Percentiles rank a stretch among this genome's conserved stretches.
Conservation (phyloP, 2,888 invertebrate species). For the Ctena decussata region DNA sequence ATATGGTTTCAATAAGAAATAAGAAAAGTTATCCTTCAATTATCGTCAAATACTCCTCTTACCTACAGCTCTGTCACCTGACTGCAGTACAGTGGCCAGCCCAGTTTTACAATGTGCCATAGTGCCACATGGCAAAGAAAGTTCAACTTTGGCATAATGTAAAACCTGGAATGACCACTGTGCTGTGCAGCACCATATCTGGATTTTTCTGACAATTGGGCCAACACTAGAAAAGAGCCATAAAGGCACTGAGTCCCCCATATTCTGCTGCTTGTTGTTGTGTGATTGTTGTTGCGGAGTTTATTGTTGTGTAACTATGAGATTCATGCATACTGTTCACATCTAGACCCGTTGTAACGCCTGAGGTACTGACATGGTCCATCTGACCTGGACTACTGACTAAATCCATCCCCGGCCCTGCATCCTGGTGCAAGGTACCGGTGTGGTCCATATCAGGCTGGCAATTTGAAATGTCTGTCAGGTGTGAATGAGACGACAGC, state of each 20-base stretch:
- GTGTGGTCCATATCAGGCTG: background rate
- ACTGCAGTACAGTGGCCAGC: too few species aligned
- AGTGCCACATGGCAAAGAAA: too few species aligned
- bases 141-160: too few species aligned
- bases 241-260: conserved; percentile 72
- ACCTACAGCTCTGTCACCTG: too few species aligned
- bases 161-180: too few species aligned
- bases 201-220: too few species aligned
- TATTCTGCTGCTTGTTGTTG: conserved; percentile 60
- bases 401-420: conserved; percentile 24
- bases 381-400: conserved; percentile 35
- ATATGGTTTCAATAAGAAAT: too few species aligned
- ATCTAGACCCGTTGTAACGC: conserved; percentile 44
- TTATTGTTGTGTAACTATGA: conserved; percentile 46
- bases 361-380: conserved; percentile 42
- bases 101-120: too few species aligned
- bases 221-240: conserved; percentile 69
- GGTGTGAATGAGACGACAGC: background rate
- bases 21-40: too few species aligned
- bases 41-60: too few species aligned
- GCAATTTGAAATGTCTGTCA: background rate
- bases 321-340: conserved; percentile 35
- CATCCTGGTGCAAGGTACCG: background rate
- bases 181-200: too few species aligned
- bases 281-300: conserved; percentile 30